Percentiles rank a stretch among this genome's conserved stretches.
Evolutionary conservation across 2,888 invertebrate genomes (phyloP).

Genomic region (Peribatodes rhomboidaria): DNA sequence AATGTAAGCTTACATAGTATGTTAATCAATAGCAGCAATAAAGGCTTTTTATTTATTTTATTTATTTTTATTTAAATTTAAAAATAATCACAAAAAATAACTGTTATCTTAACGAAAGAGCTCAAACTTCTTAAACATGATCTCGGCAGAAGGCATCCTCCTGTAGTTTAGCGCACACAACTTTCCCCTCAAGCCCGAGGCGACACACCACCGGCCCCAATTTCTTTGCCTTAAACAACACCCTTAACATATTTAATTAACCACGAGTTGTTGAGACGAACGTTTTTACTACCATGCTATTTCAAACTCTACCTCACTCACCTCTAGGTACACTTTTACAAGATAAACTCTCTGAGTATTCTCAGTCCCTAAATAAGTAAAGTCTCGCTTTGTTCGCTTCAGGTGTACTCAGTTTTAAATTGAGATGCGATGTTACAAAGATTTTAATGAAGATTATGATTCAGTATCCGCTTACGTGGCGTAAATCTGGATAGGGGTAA

Average conservation of each 20-base stretch:
- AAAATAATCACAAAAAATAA: background rate
- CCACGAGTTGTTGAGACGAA: conserved; percentile 46
- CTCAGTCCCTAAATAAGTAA: conserved; percentile 34
- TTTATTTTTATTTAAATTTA: too few relatives aligned
- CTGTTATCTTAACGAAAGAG: background rate
- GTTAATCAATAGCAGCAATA: too few relatives aligned
- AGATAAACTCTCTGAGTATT: background rate
- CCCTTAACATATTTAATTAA: conserved; percentile 78
- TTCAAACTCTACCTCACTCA: conserved; percentile 24
- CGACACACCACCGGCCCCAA: conserved; percentile 50
- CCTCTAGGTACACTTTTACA: conserved; percentile 17
- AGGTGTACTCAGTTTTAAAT: conserved; percentile 51
- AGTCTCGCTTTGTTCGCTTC: conserved; percentile 39
- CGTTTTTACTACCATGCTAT: conserved; percentile 11
- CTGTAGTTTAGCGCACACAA: conserved; percentile 31
- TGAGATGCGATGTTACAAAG: conserved; percentile 55
- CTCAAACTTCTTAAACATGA: conserved; percentile 18
- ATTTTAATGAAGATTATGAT: conserved; percentile 58
- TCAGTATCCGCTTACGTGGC: conserved; percentile 43
- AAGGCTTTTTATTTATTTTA: too few relatives aligned
- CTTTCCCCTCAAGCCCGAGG: conserved; percentile 49
- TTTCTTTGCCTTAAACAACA: conserved; percentile 71
- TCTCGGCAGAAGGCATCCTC: conserved; percentile 35
- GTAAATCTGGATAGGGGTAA: conserved; percentile 40
- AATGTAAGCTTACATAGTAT: too few relatives aligned